Base-by-base conservation (phyloP, 2,888 invertebrate species). In the Oligia fasciuncula region DNA sequence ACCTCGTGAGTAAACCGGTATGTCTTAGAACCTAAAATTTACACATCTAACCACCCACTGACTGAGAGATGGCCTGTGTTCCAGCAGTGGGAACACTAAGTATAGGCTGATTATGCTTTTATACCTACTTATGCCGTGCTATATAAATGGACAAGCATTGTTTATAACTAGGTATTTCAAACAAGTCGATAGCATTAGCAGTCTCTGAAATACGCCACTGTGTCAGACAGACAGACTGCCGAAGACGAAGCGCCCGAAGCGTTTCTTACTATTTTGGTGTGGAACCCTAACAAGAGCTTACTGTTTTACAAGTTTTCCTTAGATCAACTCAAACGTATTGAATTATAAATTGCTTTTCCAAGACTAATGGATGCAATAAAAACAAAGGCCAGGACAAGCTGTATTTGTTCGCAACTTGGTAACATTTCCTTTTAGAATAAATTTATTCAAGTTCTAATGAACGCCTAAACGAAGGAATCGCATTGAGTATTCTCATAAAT, bases 371-470 rank as follows among this genome's bases (percentile, higher is more conserved):
- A 19, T 60, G 29, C 43, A 72, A 72, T 40, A n/a, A 62, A 68
- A 68, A 29, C 17, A 19, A 62, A 46, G 11, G 4, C 0, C 62
- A 23, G 6, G 29, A 29, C 13, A 63, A 49, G 35, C 4, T n/a
- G 23, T 73, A 23, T 65, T 73, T 65, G 23, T 23, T 49, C 17
- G 23, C 23, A 49, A 23, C 23, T 29, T 62, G 43, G 43, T 35
- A 62, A 29, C 29, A 71, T 57, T 57, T 40, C 43, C 9, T 43
- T 43, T n/a, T 57, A 43, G 43, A 57, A 60, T 13, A 13, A 63
- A 23, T 73, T 63, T 23, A 63, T 49, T 73, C 73, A 63, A 63
- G 23, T 29, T 23, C 46, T 62, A 49, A 35, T 63, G 63, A 49
- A 73, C 62, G 57, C 14, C 6, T 8, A 13, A 1, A 29, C 6